Base-by-base conservation (phyloP, 1,140 invertebrate species). In the Zaprionus kolodkinae region DNA sequence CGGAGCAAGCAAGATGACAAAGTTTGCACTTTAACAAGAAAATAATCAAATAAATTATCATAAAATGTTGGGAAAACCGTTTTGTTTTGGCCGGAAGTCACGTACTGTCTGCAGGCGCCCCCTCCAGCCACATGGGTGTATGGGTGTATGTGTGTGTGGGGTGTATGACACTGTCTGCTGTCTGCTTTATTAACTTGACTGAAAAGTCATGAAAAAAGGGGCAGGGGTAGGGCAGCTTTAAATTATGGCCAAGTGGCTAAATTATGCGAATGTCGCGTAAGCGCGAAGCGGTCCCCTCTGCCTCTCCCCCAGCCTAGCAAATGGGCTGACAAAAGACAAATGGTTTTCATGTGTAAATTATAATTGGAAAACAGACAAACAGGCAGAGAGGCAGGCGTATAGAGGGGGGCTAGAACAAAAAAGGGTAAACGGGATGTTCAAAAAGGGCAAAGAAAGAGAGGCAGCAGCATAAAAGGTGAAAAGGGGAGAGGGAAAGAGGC, bases 1-100 rank as follows among this genome's bases (percentile, higher is more conserved):
- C 2, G 45, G 52, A 54, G 27, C 30, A n/a, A 63, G 50, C 33
- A 72, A 72, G 48, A 78, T 88, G 84, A 89, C 80, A 88, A 88
- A 88, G 85, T 88, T 88, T 89, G 85, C 81, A 85, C 81, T 88
- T 88, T 88, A 88, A 88, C 85, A 88, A 88, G 85, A 89, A 88
- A 85, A 88, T 88, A 88, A 88, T 88, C 85, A 89, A 88, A 88
- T 88, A 88, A 88, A 88, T 88, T 88, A 88, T 88, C 81, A 88
- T 88, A 88, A 88, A 88, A 78, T 85, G 85, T 89, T 76, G 76
- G 76, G 78, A 71, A 73, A 88, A 88, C 78, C 85, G 81, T 88
- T 88, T 88, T 88, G 85, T 88, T 85, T 85, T 88, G 85, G 85
- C 85, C 85, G 85, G 85, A 88, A 88, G 85, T 89, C 85, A 88